These are phyloP conservation scores for Trichopria drosophilae DNA, from an alignment of 2,888 invertebrate species.

Conservation along the genomic window DNA sequence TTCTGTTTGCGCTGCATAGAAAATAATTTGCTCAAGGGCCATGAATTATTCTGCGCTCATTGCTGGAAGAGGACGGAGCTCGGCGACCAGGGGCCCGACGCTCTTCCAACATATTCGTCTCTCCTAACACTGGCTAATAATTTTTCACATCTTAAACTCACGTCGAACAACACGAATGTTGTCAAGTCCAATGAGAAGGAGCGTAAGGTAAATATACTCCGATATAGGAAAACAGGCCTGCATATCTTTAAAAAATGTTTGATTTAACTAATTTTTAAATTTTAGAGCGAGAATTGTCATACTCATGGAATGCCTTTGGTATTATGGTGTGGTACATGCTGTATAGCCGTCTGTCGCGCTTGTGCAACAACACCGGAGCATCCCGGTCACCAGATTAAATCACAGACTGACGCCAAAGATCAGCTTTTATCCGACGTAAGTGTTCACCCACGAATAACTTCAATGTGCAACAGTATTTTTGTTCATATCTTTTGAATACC, in stretches of 20 bases:
- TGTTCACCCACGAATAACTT: slow-evolving; percentile 17
- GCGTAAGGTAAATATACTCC: slow-evolving; percentile 53
- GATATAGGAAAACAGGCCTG: too few species aligned
- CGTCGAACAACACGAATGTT: slow-evolving; percentile 53
- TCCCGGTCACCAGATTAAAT: slow-evolving; percentile 69
- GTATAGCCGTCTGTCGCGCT: slow-evolving; percentile 67
- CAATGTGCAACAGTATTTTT: neutral
- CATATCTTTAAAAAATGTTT: neutral
- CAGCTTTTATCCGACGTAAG: slow-evolving; percentile 66
- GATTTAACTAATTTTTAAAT: slow-evolving; percentile 12
- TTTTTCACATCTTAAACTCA: slow-evolving; percentile 64
- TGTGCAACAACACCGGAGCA: slow-evolving; percentile 71
- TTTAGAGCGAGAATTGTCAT: slow-evolving; percentile 67
- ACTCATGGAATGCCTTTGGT: slow-evolving; percentile 74
- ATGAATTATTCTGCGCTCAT: slow-evolving; percentile 71
- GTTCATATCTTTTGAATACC: neutral
- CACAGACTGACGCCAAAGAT: slow-evolving; percentile 69
- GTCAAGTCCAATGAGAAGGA: slow-evolving; percentile 58
- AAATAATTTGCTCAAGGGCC: slow-evolving; percentile 68
- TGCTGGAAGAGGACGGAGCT: slow-evolving; percentile 76
- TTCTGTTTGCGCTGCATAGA: slow-evolving; percentile 77
- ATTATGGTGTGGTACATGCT: slow-evolving; percentile 72
- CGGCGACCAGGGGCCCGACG: slow-evolving; percentile 69
- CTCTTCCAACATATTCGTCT: slow-evolving; percentile 70
- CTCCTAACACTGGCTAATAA: slow-evolving; percentile 70